Percentiles rank a stretch among this genome's conserved stretches.
Evolutionary conservation across 2,888 invertebrate species (phyloP).

Genomic region (Athrips mouffetella): DNA sequence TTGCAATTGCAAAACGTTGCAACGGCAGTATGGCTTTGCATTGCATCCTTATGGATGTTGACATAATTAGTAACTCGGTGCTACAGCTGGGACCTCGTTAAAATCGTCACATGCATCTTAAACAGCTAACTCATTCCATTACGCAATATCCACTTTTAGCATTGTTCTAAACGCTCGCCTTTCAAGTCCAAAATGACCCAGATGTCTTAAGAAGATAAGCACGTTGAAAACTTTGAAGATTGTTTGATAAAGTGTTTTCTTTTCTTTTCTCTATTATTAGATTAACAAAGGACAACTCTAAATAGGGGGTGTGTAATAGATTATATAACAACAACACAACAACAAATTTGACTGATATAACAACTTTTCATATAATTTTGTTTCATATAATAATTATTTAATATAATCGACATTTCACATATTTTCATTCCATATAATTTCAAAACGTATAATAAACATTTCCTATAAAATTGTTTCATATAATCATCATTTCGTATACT

Average conservation of each 20-base stretch:
- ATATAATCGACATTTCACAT: no score
- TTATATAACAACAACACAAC: no score
- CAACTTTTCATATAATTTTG: no score
- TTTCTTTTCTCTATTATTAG: slow-evolving; percentile 9
- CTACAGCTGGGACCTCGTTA: slow-evolving; percentile 36
- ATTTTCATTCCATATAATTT: no score
- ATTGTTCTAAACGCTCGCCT: slow-evolving; percentile 14
- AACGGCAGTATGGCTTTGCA: no score
- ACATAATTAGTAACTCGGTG: slow-evolving; percentile 43
- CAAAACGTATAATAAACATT: no score
- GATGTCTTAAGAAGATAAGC: slow-evolving; percentile 4
- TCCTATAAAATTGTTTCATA: no score
- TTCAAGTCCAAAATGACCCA: slow-evolving; percentile 15
- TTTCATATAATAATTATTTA: no score
- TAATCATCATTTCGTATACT: no score
- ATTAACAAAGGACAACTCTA: no score
- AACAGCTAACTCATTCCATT: slow-evolving; percentile 30
- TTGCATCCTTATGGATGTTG: slow-evolving; percentile 28
- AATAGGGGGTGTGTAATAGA: no score
- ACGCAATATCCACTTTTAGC: slow-evolving; percentile 24
- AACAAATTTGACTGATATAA: no score
- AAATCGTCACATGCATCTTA: slow-evolving; percentile 54
- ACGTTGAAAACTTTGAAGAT: neutral
- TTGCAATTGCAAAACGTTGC: slow-evolving; percentile 25
- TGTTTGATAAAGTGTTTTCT: slow-evolving; percentile 7